phyloP scores from a whole-genome alignment of 2,888 invertebrate genomes.

The Ichneumoninae sp. region DNA sequence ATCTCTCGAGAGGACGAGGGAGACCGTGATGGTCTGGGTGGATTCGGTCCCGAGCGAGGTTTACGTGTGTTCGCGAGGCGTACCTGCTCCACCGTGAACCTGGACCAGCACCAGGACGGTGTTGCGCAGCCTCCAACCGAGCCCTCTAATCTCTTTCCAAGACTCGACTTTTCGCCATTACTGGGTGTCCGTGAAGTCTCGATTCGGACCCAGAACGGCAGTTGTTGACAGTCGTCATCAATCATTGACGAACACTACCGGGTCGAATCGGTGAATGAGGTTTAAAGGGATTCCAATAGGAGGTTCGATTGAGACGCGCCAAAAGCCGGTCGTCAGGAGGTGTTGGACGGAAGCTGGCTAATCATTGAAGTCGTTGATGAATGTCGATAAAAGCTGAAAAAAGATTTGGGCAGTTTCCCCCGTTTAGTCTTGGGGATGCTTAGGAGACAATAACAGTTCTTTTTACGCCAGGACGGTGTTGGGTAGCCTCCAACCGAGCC shows the following conservation, averaged over 20 bases:
- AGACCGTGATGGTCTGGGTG: background rate
- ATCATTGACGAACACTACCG: background rate
- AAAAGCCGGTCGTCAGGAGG: background rate
- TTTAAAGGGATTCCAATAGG: background rate
- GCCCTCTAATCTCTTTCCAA: conserved; percentile 72
- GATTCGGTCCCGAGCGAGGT: conserved; percentile 42
- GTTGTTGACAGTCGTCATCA: background rate
- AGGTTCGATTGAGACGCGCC: background rate
- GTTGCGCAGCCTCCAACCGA: conserved; percentile 62
- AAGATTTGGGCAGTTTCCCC: no score
- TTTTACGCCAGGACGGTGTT: conserved; percentile 59
- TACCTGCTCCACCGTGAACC: conserved; percentile 62
- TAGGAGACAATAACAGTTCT: conserved; percentile 1
- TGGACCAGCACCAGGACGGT: conserved; percentile 69
- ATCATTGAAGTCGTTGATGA: no score
- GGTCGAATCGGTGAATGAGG: background rate
- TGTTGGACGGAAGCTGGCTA: no score
- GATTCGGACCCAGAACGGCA: background rate
- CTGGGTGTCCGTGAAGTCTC: conserved; percentile 45
- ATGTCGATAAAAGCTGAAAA: no score
- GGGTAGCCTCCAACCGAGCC: conserved; percentile 67
- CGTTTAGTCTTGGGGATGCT: background rate
- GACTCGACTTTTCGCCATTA: conserved; percentile 53
- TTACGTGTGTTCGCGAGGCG: conserved; percentile 46
- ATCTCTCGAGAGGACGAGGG: conserved; percentile 25